Evolutionary conservation across 2,888 invertebrate species (phyloP).

Genomic region (Gymnosoma rotundatum): DNA sequence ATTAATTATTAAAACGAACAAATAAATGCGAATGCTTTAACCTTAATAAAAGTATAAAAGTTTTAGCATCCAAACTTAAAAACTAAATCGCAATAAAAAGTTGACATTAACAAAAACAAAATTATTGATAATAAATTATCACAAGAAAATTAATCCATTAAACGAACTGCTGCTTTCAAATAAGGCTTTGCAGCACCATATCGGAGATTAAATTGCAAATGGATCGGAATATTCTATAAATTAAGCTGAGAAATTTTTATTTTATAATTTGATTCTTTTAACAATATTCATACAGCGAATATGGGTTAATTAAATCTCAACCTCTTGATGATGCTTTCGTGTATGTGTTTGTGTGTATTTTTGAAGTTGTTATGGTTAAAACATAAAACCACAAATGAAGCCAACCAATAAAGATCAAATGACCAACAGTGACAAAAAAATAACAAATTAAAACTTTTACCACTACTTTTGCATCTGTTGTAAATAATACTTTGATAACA

Average conservation of each 20-base stretch:
- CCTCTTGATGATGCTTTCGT: background rate
- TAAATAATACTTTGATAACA: conserved; percentile 65
- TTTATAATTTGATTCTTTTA: too few species aligned
- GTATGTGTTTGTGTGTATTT: background rate
- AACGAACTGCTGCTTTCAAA: too few species aligned
- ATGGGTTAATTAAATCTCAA: background rate
- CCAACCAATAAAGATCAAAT: conserved; percentile 60
- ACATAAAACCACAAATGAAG: conserved; percentile 62
- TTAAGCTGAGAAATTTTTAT: too few species aligned
- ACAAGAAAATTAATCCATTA: conserved; percentile 27
- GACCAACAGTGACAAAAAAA: background rate
- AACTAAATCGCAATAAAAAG: conserved; percentile 17
- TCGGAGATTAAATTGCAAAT: too few species aligned
- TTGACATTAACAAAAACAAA: background rate
- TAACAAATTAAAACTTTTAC: conserved; percentile 12
- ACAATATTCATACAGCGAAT: too few species aligned
- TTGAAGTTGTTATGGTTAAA: background rate
- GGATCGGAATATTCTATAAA: too few species aligned
- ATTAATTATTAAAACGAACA: conserved; percentile 34
- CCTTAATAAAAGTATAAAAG: conserved; percentile 1
- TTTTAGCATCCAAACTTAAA: background rate
- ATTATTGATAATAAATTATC: background rate
- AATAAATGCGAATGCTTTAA: background rate
- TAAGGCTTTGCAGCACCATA: too few species aligned
- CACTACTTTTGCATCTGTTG: conserved; percentile 56